Conservation (phyloP, 1,140 invertebrate genomes). For the Ips nitidus region DNA sequence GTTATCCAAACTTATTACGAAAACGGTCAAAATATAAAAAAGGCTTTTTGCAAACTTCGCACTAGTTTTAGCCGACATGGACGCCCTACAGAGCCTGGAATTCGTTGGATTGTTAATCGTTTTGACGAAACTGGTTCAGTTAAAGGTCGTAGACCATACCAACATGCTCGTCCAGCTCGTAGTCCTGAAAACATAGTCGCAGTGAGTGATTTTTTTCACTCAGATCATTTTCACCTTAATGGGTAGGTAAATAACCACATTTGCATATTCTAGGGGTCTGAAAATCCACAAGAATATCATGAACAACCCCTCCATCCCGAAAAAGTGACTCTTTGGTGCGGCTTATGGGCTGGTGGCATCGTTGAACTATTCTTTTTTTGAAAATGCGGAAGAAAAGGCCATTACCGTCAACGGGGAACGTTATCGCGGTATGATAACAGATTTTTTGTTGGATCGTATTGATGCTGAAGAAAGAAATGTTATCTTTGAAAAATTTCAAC, state of each 20-base stretch:
- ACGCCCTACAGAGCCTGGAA: too few relatives aligned
- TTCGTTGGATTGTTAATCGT: too few relatives aligned
- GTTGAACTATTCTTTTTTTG: slow-evolving; percentile 36
- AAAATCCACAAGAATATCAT: slow-evolving; percentile 34
- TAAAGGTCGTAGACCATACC: too few relatives aligned
- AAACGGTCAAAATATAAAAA: too few relatives aligned
- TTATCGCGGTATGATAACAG: slow-evolving; percentile 16
- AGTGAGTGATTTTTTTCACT: slow-evolving; percentile 1
- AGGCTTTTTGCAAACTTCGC: too few relatives aligned
- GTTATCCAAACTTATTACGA: too few relatives aligned
- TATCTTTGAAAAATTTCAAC: slow-evolving; percentile 39
- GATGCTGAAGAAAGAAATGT: slow-evolving; percentile 11
- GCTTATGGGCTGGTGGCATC: slow-evolving; percentile 33
- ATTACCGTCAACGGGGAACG: slow-evolving; percentile 17
- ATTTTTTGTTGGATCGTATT: slow-evolving; percentile 10
- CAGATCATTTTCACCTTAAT: slow-evolving; percentile 37
- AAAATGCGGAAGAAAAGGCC: slow-evolving; percentile 42
- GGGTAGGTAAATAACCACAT: slow-evolving; percentile 43
- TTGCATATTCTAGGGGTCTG: slow-evolving; percentile 32
- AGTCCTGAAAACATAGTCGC: too few relatives aligned
- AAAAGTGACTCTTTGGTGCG: slow-evolving; percentile 41
- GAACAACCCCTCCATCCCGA: slow-evolving; percentile 37
- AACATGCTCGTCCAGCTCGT: too few relatives aligned
- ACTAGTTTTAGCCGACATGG: too few relatives aligned
- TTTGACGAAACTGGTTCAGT: too few relatives aligned